Evolutionary conservation across 2,888 invertebrate genomes (phyloP).

Genomic region (Drosophila rubida): DNA sequence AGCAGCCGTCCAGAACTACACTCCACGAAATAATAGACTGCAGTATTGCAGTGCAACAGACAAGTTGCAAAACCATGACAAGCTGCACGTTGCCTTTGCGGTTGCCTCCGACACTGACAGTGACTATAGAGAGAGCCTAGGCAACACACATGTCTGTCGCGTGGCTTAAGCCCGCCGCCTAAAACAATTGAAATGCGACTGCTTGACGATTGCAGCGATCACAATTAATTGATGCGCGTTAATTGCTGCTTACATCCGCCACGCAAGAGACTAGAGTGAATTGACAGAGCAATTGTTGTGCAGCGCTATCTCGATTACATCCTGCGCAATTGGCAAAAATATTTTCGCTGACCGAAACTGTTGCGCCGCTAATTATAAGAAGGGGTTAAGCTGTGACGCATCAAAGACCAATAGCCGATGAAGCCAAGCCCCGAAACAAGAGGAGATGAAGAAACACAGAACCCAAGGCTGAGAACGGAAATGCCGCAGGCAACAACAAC

Average conservation of each 20-base stretch:
- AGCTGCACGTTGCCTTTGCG: conserved; percentile 18
- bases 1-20: neutral
- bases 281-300: no score
- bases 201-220: conserved; percentile 5
- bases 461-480: conserved; percentile 72
- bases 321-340: conserved; percentile 36
- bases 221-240: conserved; percentile 52
- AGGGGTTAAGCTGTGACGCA: conserved; percentile 68
- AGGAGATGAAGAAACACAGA: conserved; percentile 6
- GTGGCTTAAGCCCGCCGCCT: neutral
- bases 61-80: conserved; percentile 9
- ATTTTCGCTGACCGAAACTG: conserved; percentile 28
- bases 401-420: conserved; percentile 77
- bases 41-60: conserved; percentile 10
- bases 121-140: conserved; percentile 1
- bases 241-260: conserved; percentile 68
- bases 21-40: no score
- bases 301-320: conserved; percentile 11
- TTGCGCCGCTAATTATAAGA: conserved; percentile 50
- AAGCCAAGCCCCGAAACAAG: conserved; percentile 57
- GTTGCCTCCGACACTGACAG: conserved; percentile 17
- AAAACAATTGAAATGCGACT: conserved; percentile 11
- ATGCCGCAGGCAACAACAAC: conserved; percentile 47
- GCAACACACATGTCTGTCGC: no score
- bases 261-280: no score